Evolutionary conservation across 2,113 vertebrate species (phyloP).

Genomic region (Platysternon megacephalum): DNA sequence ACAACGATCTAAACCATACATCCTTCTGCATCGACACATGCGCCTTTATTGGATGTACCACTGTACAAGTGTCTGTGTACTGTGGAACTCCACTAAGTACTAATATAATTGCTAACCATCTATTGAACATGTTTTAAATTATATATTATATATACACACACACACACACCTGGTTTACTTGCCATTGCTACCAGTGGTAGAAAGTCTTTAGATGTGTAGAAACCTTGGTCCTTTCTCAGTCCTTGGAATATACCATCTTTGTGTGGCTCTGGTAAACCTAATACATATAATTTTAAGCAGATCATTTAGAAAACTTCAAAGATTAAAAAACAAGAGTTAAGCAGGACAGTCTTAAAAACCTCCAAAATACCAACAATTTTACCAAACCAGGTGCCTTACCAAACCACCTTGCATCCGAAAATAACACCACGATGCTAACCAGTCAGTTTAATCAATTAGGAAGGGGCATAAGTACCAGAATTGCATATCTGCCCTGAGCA

Average conservation of each 20-base stretch:
- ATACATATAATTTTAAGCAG: conserved; percentile 9
- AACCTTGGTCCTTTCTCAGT: conserved; percentile 86
- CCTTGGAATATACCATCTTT: conserved; percentile 86
- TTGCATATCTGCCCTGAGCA: not conserved
- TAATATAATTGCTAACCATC: not conserved
- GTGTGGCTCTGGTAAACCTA: conserved; percentile 93
- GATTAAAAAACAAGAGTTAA: not conserved
- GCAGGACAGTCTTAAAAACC: not conserved
- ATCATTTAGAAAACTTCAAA: not conserved
- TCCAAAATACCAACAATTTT: not conserved
- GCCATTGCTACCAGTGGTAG: conserved; percentile 89
- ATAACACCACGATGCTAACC: not conserved
- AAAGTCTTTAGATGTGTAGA: conserved; percentile 95
- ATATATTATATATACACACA: conserved; percentile 40
- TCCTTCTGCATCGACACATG: not conserved
- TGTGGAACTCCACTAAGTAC: not conserved
- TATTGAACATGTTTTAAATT: not conserved
- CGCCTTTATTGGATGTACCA: not conserved
- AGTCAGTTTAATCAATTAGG: not conserved
- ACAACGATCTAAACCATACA: not conserved
- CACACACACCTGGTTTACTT: conserved; percentile 89
- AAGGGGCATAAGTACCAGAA: not conserved
- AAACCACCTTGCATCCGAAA: not conserved
- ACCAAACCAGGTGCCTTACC: not conserved
- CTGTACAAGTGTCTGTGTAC: not conserved